A percentile compares a stretch with the other conserved stretches of the same genome.
Conservation (phyloP, 2,888 invertebrate species). For the Argyresthia albistria region DNA sequence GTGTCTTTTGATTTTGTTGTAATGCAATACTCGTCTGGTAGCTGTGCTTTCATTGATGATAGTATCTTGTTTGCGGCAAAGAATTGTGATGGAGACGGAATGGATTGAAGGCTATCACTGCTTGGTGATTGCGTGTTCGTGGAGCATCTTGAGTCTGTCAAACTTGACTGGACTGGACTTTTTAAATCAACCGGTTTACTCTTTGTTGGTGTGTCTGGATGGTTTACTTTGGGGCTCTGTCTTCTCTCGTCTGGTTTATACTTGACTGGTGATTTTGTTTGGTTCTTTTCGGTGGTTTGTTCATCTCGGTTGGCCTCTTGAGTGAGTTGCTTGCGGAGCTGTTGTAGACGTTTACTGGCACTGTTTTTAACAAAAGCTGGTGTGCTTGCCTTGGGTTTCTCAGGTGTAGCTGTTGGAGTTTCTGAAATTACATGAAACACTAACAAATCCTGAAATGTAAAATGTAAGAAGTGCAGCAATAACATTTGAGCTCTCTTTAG, state of each 20-base stretch:
- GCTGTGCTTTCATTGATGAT: conserved; percentile 59
- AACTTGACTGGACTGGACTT: conserved; percentile 23
- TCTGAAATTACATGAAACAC: conserved; percentile 6
- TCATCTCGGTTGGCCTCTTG: conserved; percentile 29
- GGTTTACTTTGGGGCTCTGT: conserved; percentile 23
- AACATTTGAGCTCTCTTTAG: neutral
- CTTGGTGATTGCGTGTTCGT: conserved; percentile 37
- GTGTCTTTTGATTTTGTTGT: conserved; percentile 48
- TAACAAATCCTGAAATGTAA: neutral
- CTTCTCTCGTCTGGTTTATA: conserved; percentile 18
- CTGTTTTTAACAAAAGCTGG: conserved; percentile 26
- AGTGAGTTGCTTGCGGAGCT: conserved; percentile 32
- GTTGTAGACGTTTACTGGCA: conserved; percentile 39
- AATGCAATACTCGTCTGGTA: conserved; percentile 47
- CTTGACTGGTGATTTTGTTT: conserved; percentile 7
- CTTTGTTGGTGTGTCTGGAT: conserved; percentile 19
- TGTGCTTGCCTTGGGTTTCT: conserved; percentile 4
- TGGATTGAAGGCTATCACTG: conserved; percentile 44
- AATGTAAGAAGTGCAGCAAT: neutral
- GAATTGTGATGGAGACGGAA: conserved; percentile 56
- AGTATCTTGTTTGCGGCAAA: conserved; percentile 61
- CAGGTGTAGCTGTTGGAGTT: conserved; percentile 13
- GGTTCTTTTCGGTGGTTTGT: neutral
- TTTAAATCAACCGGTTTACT: conserved; percentile 11
- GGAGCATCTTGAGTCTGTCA: conserved; percentile 30